phyloP scores from a whole-genome alignment of 2,888 invertebrate genomes.

The Ellobium chinense region DNA sequence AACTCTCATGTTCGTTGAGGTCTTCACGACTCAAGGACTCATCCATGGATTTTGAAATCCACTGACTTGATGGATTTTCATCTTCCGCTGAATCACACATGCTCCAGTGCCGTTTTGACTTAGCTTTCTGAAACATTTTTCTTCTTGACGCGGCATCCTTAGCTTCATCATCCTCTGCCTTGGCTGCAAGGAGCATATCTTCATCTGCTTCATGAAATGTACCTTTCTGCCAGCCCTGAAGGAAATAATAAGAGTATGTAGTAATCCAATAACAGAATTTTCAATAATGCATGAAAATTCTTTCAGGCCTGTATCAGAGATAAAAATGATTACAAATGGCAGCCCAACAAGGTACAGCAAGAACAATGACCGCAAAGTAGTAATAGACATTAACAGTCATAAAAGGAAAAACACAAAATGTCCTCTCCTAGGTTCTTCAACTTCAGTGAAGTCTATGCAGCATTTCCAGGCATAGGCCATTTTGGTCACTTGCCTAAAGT shows the following conservation, averaged over 20 bases:
- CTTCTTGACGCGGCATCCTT: conserved; percentile 55
- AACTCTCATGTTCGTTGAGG: neutral
- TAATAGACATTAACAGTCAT: too few species aligned
- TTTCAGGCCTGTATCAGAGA: too few species aligned
- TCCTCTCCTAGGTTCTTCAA: too few species aligned
- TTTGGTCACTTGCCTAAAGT: too few species aligned
- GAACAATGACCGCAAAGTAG: too few species aligned
- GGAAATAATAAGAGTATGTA: neutral
- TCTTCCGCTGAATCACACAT: conserved; percentile 39
- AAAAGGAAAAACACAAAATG: too few species aligned
- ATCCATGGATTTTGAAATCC: conserved; percentile 37
- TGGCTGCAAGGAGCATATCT: neutral
- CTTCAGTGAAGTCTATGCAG: too few species aligned
- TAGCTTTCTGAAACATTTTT: conserved; percentile 53
- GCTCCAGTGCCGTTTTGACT: conserved; percentile 42
- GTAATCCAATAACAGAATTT: too few species aligned
- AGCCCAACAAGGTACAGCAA: too few species aligned
- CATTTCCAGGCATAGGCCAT: too few species aligned
- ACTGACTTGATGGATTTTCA: neutral
- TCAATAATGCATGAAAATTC: too few species aligned
- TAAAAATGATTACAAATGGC: too few species aligned
- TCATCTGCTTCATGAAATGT: conserved; percentile 32
- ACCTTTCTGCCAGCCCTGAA: conserved; percentile 36
- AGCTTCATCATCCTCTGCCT: conserved; percentile 11
- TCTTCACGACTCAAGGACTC: conserved; percentile 22